Conservation (phyloP, 2,797 vertebrate species). For the Danio aesculapii region DNA sequence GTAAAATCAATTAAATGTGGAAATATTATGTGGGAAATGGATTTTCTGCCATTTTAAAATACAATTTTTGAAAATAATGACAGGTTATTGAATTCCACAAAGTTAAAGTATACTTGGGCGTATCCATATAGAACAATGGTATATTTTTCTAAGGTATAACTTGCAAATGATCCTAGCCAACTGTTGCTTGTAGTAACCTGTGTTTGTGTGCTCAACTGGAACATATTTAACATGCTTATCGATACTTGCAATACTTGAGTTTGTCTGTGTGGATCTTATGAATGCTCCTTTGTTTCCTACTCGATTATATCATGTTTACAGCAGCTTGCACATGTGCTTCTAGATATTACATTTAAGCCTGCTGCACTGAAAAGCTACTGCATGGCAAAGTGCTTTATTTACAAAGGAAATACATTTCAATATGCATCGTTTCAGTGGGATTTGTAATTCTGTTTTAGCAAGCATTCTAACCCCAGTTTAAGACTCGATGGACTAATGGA, state of each 20-base stretch:
- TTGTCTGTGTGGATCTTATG: conserved; percentile 9
- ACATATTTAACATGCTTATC: conserved; percentile 23
- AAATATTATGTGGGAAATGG: not conserved
- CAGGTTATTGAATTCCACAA: not conserved
- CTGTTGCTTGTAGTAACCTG: conserved; percentile 9
- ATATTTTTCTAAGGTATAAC: not conserved
- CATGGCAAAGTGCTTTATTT: not conserved
- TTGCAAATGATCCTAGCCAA: not conserved
- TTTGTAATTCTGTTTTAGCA: conserved; percentile 32
- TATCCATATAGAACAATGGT: not conserved
- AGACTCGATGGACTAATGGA: conserved; percentile 40
- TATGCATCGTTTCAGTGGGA: conserved; percentile 1
- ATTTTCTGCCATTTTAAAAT: not conserved
- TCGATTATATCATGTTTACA: not conserved
- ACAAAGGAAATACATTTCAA: not conserved
- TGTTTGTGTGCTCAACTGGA: conserved; percentile 8
- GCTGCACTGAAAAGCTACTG: not conserved
- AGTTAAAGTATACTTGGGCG: not conserved
- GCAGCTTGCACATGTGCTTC: not conserved
- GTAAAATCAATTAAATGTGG: no score
- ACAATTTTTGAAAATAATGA: not conserved
- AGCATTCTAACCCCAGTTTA: conserved; percentile 17
- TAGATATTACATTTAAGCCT: conserved; percentile 16
- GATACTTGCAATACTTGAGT: not conserved
- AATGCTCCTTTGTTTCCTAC: conserved; percentile 18